Conservation (phyloP, 1,140 invertebrate species). For the Cheumatopsyche charites region DNA sequence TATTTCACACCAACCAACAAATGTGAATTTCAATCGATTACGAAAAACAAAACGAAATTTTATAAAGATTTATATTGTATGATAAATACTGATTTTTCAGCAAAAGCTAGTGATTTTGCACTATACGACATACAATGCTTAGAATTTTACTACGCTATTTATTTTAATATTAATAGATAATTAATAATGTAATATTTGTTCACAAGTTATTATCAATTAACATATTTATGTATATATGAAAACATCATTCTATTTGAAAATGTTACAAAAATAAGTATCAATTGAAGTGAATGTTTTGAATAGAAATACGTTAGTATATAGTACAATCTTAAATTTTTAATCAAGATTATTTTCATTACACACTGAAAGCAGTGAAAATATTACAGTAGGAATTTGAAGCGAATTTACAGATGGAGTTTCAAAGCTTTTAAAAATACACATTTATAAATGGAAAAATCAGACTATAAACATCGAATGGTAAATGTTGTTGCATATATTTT, state of each 20-base stretch:
- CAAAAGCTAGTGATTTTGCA: constrained; percentile 19
- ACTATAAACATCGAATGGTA: not conserved
- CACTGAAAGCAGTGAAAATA: no score
- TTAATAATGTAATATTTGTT: constrained; percentile 2
- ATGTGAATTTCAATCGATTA: not conserved
- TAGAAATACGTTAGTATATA: no score
- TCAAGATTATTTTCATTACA: no score
- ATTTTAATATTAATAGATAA: constrained; percentile 19
- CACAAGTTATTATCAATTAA: no score
- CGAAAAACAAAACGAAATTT: not conserved
- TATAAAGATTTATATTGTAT: constrained; percentile 6
- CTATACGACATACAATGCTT: constrained; percentile 32
- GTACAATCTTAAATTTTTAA: no score
- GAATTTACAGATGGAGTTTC: no score
- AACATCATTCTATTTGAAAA: no score
- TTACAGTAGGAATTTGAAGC: no score
- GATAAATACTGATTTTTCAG: constrained; percentile 12
- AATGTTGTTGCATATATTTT: not conserved
- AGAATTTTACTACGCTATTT: constrained; percentile 41
- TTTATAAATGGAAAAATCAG: not conserved
- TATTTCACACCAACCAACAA: not conserved
- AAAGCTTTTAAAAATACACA: no score
- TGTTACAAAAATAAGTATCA: no score
- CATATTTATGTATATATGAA: no score
- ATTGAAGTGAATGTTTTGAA: no score